Evolutionary conservation across 2,797 vertebrate species (phyloP).

Genomic region (Fratercula arctica): DNA sequence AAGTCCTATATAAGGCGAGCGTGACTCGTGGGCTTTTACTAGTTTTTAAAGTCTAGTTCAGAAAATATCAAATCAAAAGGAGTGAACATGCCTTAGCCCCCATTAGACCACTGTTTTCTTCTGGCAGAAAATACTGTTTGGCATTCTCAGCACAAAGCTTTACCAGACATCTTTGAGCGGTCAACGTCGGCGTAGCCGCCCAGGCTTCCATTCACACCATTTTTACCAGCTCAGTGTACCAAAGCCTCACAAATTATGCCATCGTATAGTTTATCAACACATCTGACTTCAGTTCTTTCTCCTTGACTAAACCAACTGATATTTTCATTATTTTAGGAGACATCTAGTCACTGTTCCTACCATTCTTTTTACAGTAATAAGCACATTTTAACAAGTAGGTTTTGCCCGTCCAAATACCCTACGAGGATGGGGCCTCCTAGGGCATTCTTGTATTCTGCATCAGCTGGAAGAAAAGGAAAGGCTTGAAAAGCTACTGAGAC

Average conservation of each 20-base stretch:
- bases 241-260: neutral
- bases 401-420: neutral
- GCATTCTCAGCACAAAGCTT: neutral
- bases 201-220: neutral
- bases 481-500: neutral
- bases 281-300: neutral
- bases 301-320: neutral
- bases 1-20: accelerated
- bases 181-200: accelerated
- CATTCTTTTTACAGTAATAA: neutral
- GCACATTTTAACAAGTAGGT: neutral
- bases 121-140: neutral
- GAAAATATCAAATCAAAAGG: neutral
- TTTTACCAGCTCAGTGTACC: neutral
- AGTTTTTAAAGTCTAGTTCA: neutral
- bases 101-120: neutral
- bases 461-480: neutral
- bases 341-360: neutral
- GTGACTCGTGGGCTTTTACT: neutral
- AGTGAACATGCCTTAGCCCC: neutral
- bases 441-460: neutral
- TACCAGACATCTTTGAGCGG: neutral
- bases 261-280: neutral
- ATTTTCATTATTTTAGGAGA: neutral
- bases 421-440: neutral